Evolutionary conservation across 2,113 vertebrate genomes (phyloP).

Genomic region (Lamprotornis superbus): DNA sequence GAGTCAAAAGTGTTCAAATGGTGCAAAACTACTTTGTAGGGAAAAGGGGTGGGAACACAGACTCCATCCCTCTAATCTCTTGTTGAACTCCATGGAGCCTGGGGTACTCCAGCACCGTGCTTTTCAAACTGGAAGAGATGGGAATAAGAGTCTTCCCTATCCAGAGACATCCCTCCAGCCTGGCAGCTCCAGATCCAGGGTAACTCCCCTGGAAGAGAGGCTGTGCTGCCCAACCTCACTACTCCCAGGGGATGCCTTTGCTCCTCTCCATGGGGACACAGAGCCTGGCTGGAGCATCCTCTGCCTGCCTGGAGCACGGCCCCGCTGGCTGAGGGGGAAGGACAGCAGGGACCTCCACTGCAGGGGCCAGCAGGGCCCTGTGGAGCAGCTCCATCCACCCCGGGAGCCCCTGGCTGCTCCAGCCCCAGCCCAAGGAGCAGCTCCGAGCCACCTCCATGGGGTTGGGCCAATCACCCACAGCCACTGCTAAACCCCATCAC

Average conservation of each 20-base stretch:
- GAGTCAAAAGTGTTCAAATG: neutral
- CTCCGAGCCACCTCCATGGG: accelerated
- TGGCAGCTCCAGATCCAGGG: neutral
- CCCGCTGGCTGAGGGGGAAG: neutral
- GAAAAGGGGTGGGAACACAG: neutral
- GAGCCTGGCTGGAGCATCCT: neutral
- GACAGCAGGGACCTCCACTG: neutral
- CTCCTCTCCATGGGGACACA: neutral
- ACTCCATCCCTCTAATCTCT: neutral
- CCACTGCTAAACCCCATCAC: neutral
- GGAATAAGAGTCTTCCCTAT: neutral
- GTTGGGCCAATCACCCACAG: accelerated
- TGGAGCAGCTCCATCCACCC: neutral
- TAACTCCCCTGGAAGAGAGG: neutral
- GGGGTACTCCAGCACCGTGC: neutral
- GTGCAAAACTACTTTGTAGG: neutral
- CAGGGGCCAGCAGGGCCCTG: neutral
- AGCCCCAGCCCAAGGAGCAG: neutral
- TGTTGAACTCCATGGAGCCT: neutral
- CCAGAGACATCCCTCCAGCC: neutral
- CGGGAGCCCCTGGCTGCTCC: neutral
- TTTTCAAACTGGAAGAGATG: neutral
- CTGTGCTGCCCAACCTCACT: accelerated
- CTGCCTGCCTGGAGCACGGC: neutral
- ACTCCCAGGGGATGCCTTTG: accelerated